Evolutionary conservation across 2,113 vertebrate genomes (phyloP).

Genomic region (Alouatta palliata): DNA sequence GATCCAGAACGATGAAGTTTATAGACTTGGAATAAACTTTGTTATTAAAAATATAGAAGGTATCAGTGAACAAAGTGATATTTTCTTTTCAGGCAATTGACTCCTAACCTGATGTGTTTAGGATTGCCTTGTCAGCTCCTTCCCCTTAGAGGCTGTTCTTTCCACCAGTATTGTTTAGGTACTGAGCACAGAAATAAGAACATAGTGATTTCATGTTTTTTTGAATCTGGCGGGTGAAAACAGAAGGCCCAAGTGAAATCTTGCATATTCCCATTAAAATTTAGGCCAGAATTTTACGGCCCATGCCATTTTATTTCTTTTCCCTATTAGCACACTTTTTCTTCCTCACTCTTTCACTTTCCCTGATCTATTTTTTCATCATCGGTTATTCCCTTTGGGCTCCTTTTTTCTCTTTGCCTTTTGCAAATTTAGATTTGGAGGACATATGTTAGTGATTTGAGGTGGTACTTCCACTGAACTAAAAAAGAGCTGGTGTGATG

Average conservation of each 20-base stretch:
- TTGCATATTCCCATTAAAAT: neutral
- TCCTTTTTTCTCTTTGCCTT: neutral
- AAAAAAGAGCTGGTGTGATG: neutral
- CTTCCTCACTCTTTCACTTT: neutral
- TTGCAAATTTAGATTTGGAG: neutral
- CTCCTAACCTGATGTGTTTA: neutral
- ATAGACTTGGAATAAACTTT: neutral
- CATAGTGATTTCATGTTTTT: neutral
- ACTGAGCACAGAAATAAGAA: constrained; percentile 11
- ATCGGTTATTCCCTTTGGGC: neutral
- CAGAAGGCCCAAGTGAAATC: neutral
- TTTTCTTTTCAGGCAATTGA: neutral
- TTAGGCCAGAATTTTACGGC: neutral
- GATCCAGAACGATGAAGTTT: neutral
- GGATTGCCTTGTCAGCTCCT: neutral
- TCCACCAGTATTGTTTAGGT: neutral
- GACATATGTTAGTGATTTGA: neutral
- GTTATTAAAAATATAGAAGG: neutral
- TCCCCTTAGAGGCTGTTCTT: neutral
- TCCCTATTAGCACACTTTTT: neutral
- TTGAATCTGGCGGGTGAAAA: neutral
- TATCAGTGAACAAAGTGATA: neutral
- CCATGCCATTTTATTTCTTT: neutral
- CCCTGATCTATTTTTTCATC: neutral
- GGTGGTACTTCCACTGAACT: neutral